These are phyloP conservation scores for Bovichtus diacanthus DNA, from an alignment of 2,797 vertebrate genomes.

Conservation along the genomic window DNA sequence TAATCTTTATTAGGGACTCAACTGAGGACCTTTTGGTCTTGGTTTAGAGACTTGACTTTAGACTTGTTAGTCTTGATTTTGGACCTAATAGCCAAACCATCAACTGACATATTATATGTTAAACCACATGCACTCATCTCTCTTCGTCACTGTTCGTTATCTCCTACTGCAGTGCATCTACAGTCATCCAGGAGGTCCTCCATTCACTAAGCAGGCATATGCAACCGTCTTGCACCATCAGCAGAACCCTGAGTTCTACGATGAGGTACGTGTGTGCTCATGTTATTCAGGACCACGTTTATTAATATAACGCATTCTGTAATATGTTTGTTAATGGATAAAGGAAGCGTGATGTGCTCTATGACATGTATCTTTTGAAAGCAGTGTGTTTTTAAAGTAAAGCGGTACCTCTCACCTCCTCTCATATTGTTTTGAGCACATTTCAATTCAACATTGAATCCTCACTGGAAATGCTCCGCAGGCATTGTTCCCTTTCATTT, in stretches of 20 bases:
- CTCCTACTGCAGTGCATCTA: conserved; percentile 91
- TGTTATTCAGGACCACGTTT: not conserved
- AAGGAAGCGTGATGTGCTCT: not conserved
- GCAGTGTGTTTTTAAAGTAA: conserved; percentile 4
- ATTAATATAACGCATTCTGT: not conserved
- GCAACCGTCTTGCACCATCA: conserved; percentile 96
- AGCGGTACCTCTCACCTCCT: not conserved
- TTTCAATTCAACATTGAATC: not conserved
- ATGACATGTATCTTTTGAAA: not conserved
- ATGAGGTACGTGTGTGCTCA: conserved; percentile 87
- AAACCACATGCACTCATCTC: not conserved
- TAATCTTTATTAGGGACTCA: not conserved
- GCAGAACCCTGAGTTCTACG: conserved; percentile 98
- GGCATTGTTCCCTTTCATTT: conserved; percentile 18
- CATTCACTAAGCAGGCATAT: conserved; percentile 91
- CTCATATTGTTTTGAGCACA: conserved; percentile 9
- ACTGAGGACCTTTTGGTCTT: not conserved
- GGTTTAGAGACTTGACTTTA: not conserved
- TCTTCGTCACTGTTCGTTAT: conserved; percentile 3
- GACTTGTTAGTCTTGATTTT: not conserved
- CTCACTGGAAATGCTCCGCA: conserved; percentile 3
- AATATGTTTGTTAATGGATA: not conserved
- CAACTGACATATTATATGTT: not conserved
- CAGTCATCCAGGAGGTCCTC: conserved; percentile 90
- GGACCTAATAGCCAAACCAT: not conserved